Percentiles rank a stretch among this genome's conserved stretches.
These are phyloP conservation scores for Lithosia quadra DNA, from an alignment of 2,888 invertebrate genomes.

Conservation along the genomic window DNA sequence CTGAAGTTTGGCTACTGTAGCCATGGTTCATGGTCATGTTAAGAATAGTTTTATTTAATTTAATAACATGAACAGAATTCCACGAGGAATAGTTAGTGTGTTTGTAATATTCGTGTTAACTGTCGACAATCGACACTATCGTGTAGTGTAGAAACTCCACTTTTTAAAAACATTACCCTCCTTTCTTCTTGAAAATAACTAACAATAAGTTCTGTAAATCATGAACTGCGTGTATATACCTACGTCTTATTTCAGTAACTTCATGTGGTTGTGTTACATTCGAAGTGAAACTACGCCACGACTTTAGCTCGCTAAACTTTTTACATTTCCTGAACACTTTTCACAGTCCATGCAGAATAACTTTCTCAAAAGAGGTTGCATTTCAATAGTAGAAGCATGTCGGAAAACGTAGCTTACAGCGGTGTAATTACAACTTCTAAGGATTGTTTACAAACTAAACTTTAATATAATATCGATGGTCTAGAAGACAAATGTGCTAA, in stretches of 20 bases:
- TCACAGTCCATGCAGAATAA: not conserved
- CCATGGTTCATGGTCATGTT: too few species aligned
- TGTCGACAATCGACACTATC: too few species aligned
- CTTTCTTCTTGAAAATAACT: too few species aligned
- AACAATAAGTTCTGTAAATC: not conserved
- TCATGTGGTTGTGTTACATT: not conserved
- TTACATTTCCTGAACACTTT: conserved; percentile 4
- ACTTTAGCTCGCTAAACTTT: not conserved
- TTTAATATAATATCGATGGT: too few species aligned
- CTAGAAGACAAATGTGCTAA: too few species aligned
- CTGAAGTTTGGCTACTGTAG: too few species aligned
- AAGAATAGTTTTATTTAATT: too few species aligned
- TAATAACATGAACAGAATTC: too few species aligned
- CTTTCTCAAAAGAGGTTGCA: not conserved
- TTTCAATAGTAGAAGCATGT: not conserved
- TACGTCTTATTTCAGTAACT: not conserved
- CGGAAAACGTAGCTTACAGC: not conserved
- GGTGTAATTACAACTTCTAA: not conserved
- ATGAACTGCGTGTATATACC: not conserved
- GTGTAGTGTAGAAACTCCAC: too few species aligned
- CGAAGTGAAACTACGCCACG: not conserved
- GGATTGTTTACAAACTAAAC: not conserved
- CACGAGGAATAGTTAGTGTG: too few species aligned
- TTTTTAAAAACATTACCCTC: too few species aligned
- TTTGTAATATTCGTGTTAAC: too few species aligned